Base-by-base conservation (phyloP, 2,888 invertebrate species). In the Chloroclystis v-ata region DNA sequence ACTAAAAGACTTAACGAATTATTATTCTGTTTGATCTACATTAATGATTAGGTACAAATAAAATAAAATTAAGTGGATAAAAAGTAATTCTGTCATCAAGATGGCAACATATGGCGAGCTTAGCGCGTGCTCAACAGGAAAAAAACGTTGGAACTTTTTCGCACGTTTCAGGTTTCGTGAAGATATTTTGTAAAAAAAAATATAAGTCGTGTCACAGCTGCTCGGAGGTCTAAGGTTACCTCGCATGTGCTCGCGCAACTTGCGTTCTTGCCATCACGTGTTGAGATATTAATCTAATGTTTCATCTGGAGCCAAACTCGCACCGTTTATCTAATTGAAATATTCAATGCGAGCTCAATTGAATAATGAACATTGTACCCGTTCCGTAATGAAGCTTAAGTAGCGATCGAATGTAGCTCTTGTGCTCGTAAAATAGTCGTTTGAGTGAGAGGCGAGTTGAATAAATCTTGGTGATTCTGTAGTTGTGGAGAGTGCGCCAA, bases 121-220 rank as follows among this genome's bases (percentile, higher is more conserved):
- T 67, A 80, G 83, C 84, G 78, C 86, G 86, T 84, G 86, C 84
- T 72, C 65, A 60, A 61, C 56, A 57, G 72, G 76, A 69, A 73
- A 72, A 66, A 56, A 58, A 60, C 55, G 56, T 59, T 52, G 61
- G 56, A 68, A 72, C 67, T 63, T 78, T 81, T 82, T 83, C 77
- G 83, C 82, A 69, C 71, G 71, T 75, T 70, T 86, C 75, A 55
- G 67, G 71, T 86, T 86, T 77, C 86, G 63, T 63, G 65, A 65
- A 72, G 67, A 74, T 64, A 68, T 70, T 60, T 69, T 74, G 54
- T 71, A 75, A 81, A 82, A 78, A 75, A 72, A 66, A 62, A 60
- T 33, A 11, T 11, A 63, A 58, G 61, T 67, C 69, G 69, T 61
- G 64, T 60, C 59, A 66, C 84, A 86, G 81, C 84, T 85, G 86